Evolutionary conservation across 2,888 invertebrate species (phyloP).

Genomic region (Brachypterus glaber): DNA sequence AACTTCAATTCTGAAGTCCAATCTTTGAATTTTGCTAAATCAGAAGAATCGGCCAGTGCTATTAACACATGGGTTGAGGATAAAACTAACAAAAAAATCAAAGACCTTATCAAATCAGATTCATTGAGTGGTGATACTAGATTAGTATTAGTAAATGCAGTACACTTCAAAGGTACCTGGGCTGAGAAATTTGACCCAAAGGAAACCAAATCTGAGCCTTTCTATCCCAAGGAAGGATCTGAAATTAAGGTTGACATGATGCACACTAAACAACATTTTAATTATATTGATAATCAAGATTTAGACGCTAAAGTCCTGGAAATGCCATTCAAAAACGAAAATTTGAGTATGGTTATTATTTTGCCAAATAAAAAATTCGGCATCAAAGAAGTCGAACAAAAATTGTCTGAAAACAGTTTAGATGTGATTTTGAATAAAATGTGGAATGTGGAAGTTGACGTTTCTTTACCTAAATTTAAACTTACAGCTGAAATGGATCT

Average conservation of each 20-base stretch:
- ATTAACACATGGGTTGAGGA: constrained; percentile 74
- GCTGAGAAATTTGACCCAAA: constrained; percentile 50
- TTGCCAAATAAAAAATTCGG: constrained; percentile 59
- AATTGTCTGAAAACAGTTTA: constrained; percentile 47
- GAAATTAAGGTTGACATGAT: constrained; percentile 59
- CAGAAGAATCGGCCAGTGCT: constrained; percentile 39
- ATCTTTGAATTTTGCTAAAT: constrained; percentile 49
- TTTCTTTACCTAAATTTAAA: constrained; percentile 68
- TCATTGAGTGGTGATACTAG: constrained; percentile 47
- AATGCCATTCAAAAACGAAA: constrained; percentile 56
- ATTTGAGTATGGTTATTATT: constrained; percentile 62
- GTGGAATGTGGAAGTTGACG: constrained; percentile 46
- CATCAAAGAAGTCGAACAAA: constrained; percentile 48
- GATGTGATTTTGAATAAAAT: constrained; percentile 41
- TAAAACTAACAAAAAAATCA: constrained; percentile 71
- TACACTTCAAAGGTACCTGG: constrained; percentile 77
- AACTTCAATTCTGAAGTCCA: constrained; percentile 54
- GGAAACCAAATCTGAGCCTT: constrained; percentile 49
- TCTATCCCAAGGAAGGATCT: constrained; percentile 47
- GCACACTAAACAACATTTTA: constrained; percentile 46
- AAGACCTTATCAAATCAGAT: constrained; percentile 55
- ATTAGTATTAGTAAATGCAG: constrained; percentile 67
- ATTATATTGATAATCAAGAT: constrained; percentile 41
- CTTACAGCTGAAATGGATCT: constrained; percentile 63
- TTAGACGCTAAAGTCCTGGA: constrained; percentile 54